A percentile compares a stretch with the other conserved stretches of the same genome.
Conservation (phyloP, 2,888 invertebrate genomes). For the Rotaria magnacalcarata region DNA sequence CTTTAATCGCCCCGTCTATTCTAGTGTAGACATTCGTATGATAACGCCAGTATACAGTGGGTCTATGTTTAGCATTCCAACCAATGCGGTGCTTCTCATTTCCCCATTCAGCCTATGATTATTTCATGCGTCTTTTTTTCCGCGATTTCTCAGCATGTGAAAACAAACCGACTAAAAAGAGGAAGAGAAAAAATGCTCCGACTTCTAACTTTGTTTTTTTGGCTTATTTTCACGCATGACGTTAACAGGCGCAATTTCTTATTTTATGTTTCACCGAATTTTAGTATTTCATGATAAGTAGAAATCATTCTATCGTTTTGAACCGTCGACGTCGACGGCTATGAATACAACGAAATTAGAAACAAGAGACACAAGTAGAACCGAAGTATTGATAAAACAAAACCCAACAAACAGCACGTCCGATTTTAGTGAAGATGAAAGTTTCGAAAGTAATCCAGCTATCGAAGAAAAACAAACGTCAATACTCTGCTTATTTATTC, state of each 20-base stretch:
- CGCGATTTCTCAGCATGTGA: background rate
- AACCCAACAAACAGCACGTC: too few relatives aligned
- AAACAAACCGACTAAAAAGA: background rate
- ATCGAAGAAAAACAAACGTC: background rate
- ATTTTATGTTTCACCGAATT: too few relatives aligned
- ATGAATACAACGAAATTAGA: constrained; percentile 7
- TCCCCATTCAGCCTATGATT: background rate
- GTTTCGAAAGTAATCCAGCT: background rate
- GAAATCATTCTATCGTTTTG: background rate
- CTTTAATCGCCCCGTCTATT: too few relatives aligned
- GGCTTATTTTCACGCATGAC: background rate
- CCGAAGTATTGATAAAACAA: background rate
- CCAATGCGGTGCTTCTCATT: background rate
- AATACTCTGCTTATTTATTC: background rate
- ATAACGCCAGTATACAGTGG: background rate
- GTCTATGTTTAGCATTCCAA: background rate
- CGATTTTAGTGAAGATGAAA: background rate
- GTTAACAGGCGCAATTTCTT: background rate
- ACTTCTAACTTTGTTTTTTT: background rate
- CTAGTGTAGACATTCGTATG: too few relatives aligned
- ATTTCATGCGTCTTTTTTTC: background rate
- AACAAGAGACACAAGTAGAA: background rate
- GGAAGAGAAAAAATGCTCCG: background rate
- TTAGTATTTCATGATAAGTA: background rate
- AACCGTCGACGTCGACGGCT: background rate